Conservation (phyloP, 2,797 vertebrate species). For the Schizopygopsis pylzovi region DNA sequence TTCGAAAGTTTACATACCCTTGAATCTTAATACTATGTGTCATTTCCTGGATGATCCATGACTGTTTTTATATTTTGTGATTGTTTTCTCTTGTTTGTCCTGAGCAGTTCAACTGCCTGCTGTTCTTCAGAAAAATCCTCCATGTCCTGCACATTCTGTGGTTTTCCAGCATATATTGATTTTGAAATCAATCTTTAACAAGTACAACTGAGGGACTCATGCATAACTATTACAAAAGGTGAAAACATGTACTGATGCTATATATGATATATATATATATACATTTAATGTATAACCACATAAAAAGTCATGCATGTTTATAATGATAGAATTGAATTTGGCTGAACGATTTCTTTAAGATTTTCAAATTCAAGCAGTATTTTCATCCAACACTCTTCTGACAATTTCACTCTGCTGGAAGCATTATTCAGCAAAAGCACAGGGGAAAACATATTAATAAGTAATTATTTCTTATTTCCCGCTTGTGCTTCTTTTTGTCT, state of each 20-base stretch:
- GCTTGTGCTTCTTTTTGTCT: background rate
- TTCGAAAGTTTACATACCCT: no score
- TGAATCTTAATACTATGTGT: background rate
- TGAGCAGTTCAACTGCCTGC: no score
- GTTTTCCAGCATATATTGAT: no score
- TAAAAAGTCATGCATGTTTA: background rate
- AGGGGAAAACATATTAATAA: background rate
- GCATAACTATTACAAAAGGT: no score
- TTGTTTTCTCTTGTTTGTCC: no score
- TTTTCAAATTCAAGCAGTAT: background rate
- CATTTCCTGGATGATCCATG: background rate
- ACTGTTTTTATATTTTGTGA: no score
- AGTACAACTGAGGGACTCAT: no score
- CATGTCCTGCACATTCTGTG: no score
- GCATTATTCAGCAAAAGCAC: background rate
- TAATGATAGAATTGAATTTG: background rate
- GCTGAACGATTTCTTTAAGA: background rate
- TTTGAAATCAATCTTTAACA: no score
- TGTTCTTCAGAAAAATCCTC: no score
- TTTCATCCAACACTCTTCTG: background rate
- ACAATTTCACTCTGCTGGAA: background rate
- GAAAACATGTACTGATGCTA: no score
- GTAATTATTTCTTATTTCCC: slow-evolving; percentile 1
- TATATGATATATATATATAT: no score
- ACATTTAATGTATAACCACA: background rate